Evolutionary conservation across 35 echinoderm and acorn worm species (phyloP).

Genomic region (Apostichopus californicus): DNA sequence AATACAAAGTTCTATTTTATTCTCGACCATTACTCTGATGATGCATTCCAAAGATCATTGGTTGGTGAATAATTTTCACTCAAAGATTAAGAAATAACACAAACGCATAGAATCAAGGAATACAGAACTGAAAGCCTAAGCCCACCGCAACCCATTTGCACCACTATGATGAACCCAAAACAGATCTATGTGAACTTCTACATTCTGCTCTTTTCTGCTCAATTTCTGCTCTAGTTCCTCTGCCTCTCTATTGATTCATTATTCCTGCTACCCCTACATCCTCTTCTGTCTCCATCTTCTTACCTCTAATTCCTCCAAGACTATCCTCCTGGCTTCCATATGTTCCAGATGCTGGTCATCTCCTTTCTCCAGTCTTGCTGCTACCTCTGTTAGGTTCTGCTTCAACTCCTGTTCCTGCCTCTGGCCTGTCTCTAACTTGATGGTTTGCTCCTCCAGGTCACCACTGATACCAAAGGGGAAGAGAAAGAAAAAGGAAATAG

Average conservation of each 20-base stretch:
- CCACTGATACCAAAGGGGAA: constrained; percentile 54
- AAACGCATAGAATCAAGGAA: too few species aligned
- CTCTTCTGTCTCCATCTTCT: neutral
- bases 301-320: constrained; percentile 79
- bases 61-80: too few species aligned
- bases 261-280: neutral
- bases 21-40: too few species aligned
- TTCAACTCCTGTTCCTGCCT: constrained; percentile 82
- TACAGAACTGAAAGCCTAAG: too few species aligned
- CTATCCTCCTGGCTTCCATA: constrained; percentile 68
- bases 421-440: constrained; percentile 86
- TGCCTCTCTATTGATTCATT: neutral
- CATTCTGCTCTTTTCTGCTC: too few species aligned
- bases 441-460: constrained; percentile 85
- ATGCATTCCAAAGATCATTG: too few species aligned
- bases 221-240: neutral
- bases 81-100: too few species aligned
- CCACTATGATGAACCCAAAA: too few species aligned
- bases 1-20: too few species aligned
- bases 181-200: too few species aligned
- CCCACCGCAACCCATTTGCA: too few species aligned
- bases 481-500: neutral
- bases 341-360: constrained; percentile 72
- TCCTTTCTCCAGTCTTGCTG: constrained; percentile 58
- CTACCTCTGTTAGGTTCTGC: constrained; percentile 65